Conservation (phyloP, 2,797 vertebrate species). For the Phalloptychus januarius region DNA sequence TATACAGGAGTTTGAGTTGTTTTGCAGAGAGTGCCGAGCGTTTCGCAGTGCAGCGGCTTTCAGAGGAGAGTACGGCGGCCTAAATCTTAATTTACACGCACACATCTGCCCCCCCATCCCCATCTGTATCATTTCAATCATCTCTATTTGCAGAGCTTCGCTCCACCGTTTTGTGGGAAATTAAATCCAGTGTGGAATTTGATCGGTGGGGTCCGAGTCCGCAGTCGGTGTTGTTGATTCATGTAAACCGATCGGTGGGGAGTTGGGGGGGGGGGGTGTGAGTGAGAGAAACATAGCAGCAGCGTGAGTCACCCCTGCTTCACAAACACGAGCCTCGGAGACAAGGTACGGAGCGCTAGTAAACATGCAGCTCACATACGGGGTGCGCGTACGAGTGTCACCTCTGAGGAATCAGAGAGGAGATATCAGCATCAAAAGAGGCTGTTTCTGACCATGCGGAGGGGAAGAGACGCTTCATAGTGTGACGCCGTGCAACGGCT, state of each 20-base stretch:
- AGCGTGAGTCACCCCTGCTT: slow-evolving; percentile 53
- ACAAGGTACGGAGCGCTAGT: slow-evolving; percentile 60
- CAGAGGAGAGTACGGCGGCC: slow-evolving; percentile 35
- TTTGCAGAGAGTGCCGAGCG: slow-evolving; percentile 35
- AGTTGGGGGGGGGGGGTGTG: background rate
- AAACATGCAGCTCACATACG: slow-evolving; percentile 68
- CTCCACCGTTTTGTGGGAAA: slow-evolving; percentile 55
- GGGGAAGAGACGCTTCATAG: slow-evolving; percentile 62
- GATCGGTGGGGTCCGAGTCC: slow-evolving; percentile 54
- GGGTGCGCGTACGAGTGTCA: slow-evolving; percentile 58
- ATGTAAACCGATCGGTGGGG: slow-evolving; percentile 53
- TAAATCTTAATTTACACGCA: slow-evolving; percentile 60
- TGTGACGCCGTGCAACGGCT: slow-evolving; percentile 69
- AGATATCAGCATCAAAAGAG: slow-evolving; percentile 76
- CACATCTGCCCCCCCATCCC: slow-evolving; percentile 24
- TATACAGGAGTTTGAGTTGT: slow-evolving; percentile 42
- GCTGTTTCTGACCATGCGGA: slow-evolving; percentile 64
- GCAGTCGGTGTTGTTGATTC: slow-evolving; percentile 65
- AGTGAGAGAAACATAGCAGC: slow-evolving; percentile 48
- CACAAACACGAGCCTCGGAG: slow-evolving; percentile 64
- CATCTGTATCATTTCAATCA: slow-evolving; percentile 44
- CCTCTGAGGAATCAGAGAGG: slow-evolving; percentile 72
- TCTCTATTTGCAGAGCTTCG: slow-evolving; percentile 52
- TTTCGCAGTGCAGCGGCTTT: slow-evolving; percentile 29
- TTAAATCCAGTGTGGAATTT: slow-evolving; percentile 70